Evolutionary conservation across 2,888 invertebrate species (phyloP).

Genomic region (Nephrocerus scutellatus): DNA sequence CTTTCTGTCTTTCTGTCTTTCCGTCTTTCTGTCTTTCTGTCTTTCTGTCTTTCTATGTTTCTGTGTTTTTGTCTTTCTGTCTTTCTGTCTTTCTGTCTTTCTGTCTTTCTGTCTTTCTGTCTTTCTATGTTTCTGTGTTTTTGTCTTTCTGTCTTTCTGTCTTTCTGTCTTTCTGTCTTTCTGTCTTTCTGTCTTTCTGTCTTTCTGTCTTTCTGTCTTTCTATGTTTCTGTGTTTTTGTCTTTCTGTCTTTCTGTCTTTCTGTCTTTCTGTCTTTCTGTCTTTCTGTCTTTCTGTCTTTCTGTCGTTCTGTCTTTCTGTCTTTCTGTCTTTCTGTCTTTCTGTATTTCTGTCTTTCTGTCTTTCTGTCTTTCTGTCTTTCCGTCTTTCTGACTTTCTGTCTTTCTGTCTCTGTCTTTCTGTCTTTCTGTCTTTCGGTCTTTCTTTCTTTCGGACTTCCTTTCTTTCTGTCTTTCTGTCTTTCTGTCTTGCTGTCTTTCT

Average conservation of each 20-base stretch:
- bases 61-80: conserved; percentile 2
- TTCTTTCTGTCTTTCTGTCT: no score
- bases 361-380: conserved; percentile 4
- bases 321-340: no score
- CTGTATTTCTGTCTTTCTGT: no score
- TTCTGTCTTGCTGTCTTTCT: no score
- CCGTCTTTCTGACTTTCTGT: neutral
- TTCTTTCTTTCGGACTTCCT: no score
- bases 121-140: conserved; percentile 8
- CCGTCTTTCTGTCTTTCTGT: conserved; percentile 3
- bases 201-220: neutral
- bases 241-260: conserved; percentile 4
- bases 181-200: conserved; percentile 3
- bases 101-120: conserved; percentile 21
- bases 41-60: no score
- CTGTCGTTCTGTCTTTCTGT: no score
- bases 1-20: conserved; percentile 1
- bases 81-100: conserved; percentile 16
- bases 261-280: no score
- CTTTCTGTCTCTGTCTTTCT: neutral
- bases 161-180: conserved; percentile 1
- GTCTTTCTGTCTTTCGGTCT: no score
- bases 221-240: neutral
- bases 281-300: no score
- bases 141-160: neutral